Evolutionary conservation across 2,113 vertebrate species (phyloP).

Genomic region (Centrocercus urophasianus): DNA sequence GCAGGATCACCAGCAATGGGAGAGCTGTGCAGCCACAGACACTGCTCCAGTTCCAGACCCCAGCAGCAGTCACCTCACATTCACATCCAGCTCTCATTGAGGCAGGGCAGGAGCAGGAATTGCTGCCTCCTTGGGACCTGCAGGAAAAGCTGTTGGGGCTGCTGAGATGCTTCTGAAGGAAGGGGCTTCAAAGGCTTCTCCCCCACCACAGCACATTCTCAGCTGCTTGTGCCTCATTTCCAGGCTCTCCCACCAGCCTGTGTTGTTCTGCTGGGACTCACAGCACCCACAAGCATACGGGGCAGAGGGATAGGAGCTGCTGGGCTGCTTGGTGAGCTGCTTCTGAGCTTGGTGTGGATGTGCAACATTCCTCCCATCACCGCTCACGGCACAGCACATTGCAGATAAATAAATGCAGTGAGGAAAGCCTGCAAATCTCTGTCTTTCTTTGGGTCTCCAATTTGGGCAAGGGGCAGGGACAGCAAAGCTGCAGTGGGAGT

Average conservation of each 20-base stretch:
- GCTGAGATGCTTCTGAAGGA: too few relatives aligned
- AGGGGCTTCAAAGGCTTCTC: too few relatives aligned
- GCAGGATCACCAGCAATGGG: fast-evolving
- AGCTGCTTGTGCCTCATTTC: not conserved
- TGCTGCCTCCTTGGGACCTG: not conserved
- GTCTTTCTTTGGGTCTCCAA: fast-evolving
- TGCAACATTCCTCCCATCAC: not conserved
- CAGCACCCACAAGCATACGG: fast-evolving
- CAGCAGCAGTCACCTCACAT: not conserved
- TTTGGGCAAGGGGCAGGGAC: not conserved
- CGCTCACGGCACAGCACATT: fast-evolving
- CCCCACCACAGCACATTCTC: not conserved
- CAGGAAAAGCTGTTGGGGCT: not conserved
- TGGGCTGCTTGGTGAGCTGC: fast-evolving
- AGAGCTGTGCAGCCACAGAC: not conserved
- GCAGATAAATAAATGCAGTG: not conserved
- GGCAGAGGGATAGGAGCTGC: not conserved
- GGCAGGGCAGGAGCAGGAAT: fast-evolving
- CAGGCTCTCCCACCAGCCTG: fast-evolving
- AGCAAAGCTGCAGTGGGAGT: not conserved
- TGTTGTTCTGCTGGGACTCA: fast-evolving
- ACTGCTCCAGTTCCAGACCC: not conserved
- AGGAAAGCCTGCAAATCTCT: not conserved
- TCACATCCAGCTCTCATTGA: not conserved
- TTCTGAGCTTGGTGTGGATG: not conserved